phyloP scores from a whole-genome alignment of 2,113 vertebrate species.

The Lamprologus callipterus region DNA sequence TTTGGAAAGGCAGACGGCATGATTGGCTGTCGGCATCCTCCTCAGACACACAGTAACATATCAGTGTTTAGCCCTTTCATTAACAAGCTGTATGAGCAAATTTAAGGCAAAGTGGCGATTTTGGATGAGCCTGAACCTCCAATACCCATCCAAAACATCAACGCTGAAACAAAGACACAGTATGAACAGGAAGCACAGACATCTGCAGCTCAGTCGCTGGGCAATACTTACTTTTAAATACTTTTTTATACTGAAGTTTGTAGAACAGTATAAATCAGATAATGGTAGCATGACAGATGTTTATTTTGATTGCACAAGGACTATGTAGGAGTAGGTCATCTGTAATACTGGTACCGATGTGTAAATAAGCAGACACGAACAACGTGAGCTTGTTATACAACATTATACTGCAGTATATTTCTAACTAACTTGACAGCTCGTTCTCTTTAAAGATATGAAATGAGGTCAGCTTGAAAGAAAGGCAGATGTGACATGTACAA shows the following conservation, averaged over 20 bases:
- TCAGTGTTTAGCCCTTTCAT: background rate
- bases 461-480: background rate
- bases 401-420: background rate
- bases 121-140: background rate
- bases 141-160: accelerated
- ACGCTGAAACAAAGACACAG: background rate
- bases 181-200: background rate
- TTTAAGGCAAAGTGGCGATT: background rate
- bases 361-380: background rate
- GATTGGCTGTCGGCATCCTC: accelerated
- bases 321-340: background rate
- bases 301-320: background rate
- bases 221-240: background rate
- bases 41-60: background rate
- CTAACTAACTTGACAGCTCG: background rate
- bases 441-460: background rate
- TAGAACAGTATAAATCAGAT: background rate
- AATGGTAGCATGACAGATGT: background rate
- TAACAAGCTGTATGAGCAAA: background rate
- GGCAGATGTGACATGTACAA: background rate
- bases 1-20: background rate
- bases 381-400: background rate
- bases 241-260: background rate
- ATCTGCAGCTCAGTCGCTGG: background rate
- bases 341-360: background rate